Evolutionary conservation across 2,888 invertebrate species (phyloP).

Genomic region (Drosophila borborema): DNA sequence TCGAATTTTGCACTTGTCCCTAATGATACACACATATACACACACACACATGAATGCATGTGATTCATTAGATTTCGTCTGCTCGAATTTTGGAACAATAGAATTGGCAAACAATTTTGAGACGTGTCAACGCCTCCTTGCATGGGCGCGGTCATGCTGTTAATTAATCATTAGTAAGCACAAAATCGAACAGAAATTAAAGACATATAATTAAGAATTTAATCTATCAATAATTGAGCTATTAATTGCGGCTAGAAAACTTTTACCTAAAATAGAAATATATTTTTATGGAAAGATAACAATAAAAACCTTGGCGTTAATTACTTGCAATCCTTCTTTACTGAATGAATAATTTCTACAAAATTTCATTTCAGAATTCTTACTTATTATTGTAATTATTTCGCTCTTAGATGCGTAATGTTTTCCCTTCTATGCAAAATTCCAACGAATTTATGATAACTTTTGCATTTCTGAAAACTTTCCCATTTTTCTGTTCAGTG

Average conservation of each 20-base stretch:
- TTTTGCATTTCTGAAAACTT: neutral
- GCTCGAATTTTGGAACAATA: slow-evolving; percentile 20
- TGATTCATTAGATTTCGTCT: slow-evolving; percentile 22
- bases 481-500: slow-evolving; percentile 1
- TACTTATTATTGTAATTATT: neutral
- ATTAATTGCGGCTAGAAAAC: neutral
- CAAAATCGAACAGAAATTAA: slow-evolving; percentile 58
- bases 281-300: neutral
- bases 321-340: neutral
- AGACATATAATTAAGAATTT: neutral
- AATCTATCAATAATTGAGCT: neutral
- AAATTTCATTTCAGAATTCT: neutral
- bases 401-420: no score
- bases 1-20: slow-evolving; percentile 48
- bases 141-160: slow-evolving; percentile 29
- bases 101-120: slow-evolving; percentile 20
- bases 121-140: slow-evolving; percentile 11
- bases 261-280: neutral
- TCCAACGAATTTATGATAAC: neutral
- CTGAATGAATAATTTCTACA: neutral
- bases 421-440: neutral
- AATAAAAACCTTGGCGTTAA: neutral
- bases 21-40: slow-evolving; percentile 14
- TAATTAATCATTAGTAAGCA: slow-evolving; percentile 58
- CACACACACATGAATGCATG: slow-evolving; percentile 3